These are phyloP conservation scores for Xanthorhoe designata DNA, from an alignment of 2,888 invertebrate genomes.

Conservation along the genomic window DNA sequence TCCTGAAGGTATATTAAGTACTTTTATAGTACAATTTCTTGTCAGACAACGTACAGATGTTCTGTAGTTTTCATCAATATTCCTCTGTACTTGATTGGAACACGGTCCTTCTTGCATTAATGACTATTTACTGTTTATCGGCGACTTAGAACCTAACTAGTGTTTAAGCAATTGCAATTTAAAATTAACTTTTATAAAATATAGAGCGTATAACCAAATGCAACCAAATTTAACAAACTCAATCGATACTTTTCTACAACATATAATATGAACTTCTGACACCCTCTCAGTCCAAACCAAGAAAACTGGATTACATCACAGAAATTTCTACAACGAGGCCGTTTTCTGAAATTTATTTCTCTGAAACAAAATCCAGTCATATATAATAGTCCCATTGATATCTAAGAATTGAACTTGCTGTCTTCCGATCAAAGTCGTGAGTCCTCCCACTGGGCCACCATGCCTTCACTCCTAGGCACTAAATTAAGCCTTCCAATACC, in stretches of 20 bases:
- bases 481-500: conserved; percentile 19
- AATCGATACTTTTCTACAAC: no score
- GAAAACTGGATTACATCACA: no score
- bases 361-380: not conserved
- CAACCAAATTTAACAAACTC: no score
- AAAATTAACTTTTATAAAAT: no score
- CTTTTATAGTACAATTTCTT: conserved; percentile 5
- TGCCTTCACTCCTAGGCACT: not conserved
- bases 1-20: not conserved
- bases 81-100: conserved; percentile 17
- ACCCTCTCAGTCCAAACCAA: no score
- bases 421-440: not conserved
- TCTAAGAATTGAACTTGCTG: not conserved
- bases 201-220: no score
- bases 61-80: conserved; percentile 6
- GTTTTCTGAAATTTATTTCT: not conserved
- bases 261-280: no score
- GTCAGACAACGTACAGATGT: conserved; percentile 26
- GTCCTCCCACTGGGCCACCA: not conserved
- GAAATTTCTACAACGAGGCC: no score
- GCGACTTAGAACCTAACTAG: not conserved
- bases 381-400: not conserved
- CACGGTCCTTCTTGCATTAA: conserved; percentile 19
- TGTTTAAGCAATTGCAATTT: no score
- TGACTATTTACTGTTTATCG: conserved; percentile 13